Evolutionary conservation across 1,140 invertebrate genomes (phyloP).

Genomic region (Caerostris darwini): DNA sequence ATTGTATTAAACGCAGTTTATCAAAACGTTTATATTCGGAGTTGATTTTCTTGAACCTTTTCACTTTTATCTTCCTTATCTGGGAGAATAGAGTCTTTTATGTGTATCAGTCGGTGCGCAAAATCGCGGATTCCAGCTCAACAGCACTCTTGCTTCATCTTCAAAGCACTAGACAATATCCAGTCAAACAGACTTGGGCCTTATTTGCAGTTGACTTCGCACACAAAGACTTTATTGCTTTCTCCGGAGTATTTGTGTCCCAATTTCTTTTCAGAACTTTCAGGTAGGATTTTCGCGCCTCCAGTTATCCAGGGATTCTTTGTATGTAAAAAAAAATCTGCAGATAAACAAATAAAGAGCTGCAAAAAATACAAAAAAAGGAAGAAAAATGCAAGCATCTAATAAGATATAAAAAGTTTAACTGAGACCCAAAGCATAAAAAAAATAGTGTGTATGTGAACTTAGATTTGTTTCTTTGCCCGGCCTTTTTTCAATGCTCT

Average conservation of each 20-base stretch:
- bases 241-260: slow-evolving; percentile 54
- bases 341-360: slow-evolving; percentile 14
- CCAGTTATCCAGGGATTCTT: slow-evolving; percentile 40
- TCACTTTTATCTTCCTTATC: slow-evolving; percentile 45
- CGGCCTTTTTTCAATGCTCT: not conserved
- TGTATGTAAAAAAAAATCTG: not conserved
- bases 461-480: not conserved
- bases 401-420: not conserved
- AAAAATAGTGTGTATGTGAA: not conserved
- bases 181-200: slow-evolving; percentile 32
- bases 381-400: slow-evolving; percentile 26
- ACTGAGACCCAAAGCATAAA: not conserved
- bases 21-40: slow-evolving; percentile 41
- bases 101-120: slow-evolving; percentile 10
- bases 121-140: slow-evolving; percentile 22
- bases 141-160: slow-evolving; percentile 56
- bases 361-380: not conserved
- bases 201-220: slow-evolving; percentile 71
- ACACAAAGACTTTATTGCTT: slow-evolving; percentile 70
- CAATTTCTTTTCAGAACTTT: slow-evolving; percentile 48
- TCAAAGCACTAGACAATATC: slow-evolving; percentile 54
- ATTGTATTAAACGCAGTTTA: not conserved
- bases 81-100: slow-evolving; percentile 53
- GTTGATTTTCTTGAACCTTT: not conserved
- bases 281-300: slow-evolving; percentile 63